Base-by-base conservation (phyloP, 2,113 vertebrate species). In the Oreotrochilus melanogaster region DNA sequence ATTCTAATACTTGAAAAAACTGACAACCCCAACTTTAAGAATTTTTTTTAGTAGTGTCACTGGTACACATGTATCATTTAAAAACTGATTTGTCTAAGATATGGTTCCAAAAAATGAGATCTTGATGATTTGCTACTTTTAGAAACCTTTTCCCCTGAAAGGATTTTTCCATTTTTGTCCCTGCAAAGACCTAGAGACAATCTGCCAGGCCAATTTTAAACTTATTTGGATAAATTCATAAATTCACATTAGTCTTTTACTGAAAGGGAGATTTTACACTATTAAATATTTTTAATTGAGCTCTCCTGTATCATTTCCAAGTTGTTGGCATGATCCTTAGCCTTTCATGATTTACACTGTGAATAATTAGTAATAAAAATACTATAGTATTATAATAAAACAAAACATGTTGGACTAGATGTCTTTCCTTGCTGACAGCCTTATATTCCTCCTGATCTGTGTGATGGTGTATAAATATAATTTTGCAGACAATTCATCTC, bases 291-390 rank as follows among this genome's bases (percentile, higher is more conserved):
- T 80, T 87, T 81, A 75, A 85, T 62, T 69, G 67, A 91, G 66
- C 33, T 95, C 94, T 92, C 18, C 71, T 95, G 66, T 85, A 65
- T 57, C 45, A 7, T 66, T 93, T 89, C 71, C 89, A 95, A 95
- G 56, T 58, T 86, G 71, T 73, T 2, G 48, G 30, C 62, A 66
- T 35, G 21, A 28, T 88, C 88, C 48, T 94, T 76, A 88, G 58
- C 25, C 42, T 82, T 76, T 57, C 51, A 45, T 47, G 53, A 86
- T 79, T 93, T 94, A 95, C 18, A 54, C 33, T 82, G 30, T 70
- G 78, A 92, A 89, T 86, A 94, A 92, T 83, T 82, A 82, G 54
- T 73, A 94, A 92, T 83, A 93, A 97, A 92, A 90, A 92, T 86
- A 89, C 81, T 78, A 64, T 61, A 71, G 11, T 76, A 81, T 81